Percentiles rank a stretch among this genome's conserved stretches.
These are phyloP conservation scores for Phocoena phocoena DNA, from an alignment of 2,113 vertebrate species.

Conservation along the genomic window DNA sequence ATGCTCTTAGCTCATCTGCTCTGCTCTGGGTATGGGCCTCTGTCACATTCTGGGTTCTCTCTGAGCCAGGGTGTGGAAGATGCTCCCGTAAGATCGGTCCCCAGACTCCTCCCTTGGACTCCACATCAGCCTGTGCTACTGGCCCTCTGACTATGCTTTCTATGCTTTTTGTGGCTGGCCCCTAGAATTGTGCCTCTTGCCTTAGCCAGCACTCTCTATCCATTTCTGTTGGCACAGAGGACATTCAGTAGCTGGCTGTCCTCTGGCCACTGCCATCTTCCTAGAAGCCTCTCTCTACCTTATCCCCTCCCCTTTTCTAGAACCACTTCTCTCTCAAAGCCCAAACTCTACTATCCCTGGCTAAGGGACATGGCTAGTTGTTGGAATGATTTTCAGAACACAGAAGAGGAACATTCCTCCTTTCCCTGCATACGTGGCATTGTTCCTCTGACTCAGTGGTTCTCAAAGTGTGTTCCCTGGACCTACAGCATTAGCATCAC, in stretches of 20 bases:
- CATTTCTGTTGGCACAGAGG: neutral
- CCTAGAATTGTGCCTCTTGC: neutral
- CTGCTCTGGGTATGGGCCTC: neutral
- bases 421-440: neutral
- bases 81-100: neutral
- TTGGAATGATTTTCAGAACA: neutral
- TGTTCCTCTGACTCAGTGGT: neutral
- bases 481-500: neutral
- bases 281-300: neutral
- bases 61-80: neutral
- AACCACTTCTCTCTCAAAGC: constrained; percentile 22
- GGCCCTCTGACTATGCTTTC: neutral
- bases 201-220: neutral
- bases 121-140: neutral
- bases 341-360: neutral
- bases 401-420: neutral
- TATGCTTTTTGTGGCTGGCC: neutral
- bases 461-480: neutral
- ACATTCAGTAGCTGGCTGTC: neutral
- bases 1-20: neutral
- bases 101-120: neutral
- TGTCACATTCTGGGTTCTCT: neutral
- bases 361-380: neutral
- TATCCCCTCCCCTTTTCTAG: neutral
- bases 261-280: neutral